Conservation (phyloP, 2,888 invertebrate species). For the Drosophila prolongata region DNA sequence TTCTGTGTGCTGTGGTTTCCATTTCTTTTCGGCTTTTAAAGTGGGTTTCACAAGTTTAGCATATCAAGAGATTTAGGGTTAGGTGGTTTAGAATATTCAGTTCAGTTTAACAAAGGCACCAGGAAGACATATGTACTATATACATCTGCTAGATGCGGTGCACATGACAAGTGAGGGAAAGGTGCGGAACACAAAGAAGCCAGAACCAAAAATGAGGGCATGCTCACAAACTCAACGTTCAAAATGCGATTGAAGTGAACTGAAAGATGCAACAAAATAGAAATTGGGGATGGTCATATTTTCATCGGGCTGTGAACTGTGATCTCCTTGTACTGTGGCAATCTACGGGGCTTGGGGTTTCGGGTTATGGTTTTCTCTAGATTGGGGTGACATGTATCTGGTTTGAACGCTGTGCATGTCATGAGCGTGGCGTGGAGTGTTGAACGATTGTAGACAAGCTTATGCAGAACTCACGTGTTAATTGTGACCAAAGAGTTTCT, state of each 20-base stretch:
- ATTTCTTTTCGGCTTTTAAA: conserved; percentile 27
- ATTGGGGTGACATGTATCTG: conserved; percentile 18
- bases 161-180: conserved; percentile 42
- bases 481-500: conserved; percentile 70
- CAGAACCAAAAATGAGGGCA: conserved; percentile 55
- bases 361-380: conserved; percentile 1
- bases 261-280: conserved; percentile 27
- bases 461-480: conserved; percentile 75
- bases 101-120: conserved; percentile 50
- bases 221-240: conserved; percentile 20
- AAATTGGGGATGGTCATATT: conserved; percentile 10
- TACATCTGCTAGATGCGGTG: conserved; percentile 32
- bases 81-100: conserved; percentile 41
- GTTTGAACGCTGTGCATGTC: conserved; percentile 64
- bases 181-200: conserved; percentile 71
- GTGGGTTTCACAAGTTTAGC: conserved; percentile 28
- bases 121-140: conserved; percentile 18
- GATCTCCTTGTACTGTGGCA: conserved; percentile 8
- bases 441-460: conserved; percentile 74
- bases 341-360: conserved; percentile 16
- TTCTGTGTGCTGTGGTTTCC: conserved; percentile 29
- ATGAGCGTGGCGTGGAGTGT: conserved; percentile 64
- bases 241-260: conserved; percentile 28
- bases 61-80: conserved; percentile 38
- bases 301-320: conserved; percentile 16